phyloP scores from a whole-genome alignment of 1,140 invertebrate species.

The Pseudobourletiella spinata region DNA sequence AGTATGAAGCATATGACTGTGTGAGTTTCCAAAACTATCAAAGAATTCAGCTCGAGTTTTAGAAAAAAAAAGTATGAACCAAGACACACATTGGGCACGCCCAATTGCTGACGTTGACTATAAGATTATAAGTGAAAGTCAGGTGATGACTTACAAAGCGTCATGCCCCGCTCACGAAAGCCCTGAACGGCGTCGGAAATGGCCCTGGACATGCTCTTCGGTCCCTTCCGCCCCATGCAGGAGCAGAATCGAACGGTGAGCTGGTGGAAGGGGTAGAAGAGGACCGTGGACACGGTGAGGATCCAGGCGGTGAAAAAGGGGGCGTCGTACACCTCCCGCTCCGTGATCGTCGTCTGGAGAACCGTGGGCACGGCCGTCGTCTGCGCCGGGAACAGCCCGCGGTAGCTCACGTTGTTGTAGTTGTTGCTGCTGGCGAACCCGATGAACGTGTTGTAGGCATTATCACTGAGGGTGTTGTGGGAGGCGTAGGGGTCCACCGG shows the following conservation, averaged over 20 bases:
- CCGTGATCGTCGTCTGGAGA: background rate
- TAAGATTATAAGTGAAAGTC: background rate
- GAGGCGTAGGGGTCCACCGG: background rate
- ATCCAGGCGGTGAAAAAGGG: slow-evolving; percentile 93
- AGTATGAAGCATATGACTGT: too few relatives aligned
- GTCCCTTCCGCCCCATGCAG: slow-evolving; percentile 38
- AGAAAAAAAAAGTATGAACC: too few relatives aligned
- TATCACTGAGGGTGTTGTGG: background rate
- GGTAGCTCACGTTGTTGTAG: background rate
- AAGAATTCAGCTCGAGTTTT: too few relatives aligned
- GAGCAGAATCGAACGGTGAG: slow-evolving; percentile 52
- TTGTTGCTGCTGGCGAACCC: too few relatives aligned
- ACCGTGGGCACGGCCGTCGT: background rate
- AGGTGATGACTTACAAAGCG: slow-evolving; percentile 51
- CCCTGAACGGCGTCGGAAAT: slow-evolving; percentile 68
- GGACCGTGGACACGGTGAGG: slow-evolving; percentile 80
- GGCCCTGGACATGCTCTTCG: slow-evolving; percentile 58
- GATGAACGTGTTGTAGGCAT: background rate
- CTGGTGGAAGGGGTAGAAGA: slow-evolving; percentile 83
- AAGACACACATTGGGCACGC: too few relatives aligned
- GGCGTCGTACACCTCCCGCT: slow-evolving; percentile 56
- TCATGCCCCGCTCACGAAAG: slow-evolving; percentile 78
- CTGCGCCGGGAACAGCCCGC: background rate
- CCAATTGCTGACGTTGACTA: too few relatives aligned
- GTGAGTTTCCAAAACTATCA: too few relatives aligned